Conservation (phyloP, 1,140 invertebrate species). For the Brachionus sp. region DNA sequence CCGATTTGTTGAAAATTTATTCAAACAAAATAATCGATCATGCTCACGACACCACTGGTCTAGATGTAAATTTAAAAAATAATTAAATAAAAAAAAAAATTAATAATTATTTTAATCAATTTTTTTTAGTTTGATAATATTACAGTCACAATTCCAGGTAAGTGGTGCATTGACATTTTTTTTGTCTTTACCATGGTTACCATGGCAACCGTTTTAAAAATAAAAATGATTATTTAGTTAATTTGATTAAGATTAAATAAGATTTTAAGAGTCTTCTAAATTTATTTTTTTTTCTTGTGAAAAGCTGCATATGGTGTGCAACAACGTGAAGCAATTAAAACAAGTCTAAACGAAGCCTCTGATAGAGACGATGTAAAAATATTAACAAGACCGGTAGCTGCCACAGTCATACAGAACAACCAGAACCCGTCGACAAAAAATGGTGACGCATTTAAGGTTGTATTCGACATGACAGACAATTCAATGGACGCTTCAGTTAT, state of each 20-base stretch:
- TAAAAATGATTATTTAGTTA: not conserved
- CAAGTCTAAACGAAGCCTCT: constrained; percentile 12
- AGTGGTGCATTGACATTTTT: not conserved
- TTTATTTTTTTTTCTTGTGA: not conserved
- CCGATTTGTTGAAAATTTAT: constrained; percentile 34
- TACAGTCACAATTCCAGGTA: constrained; percentile 40
- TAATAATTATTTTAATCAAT: too few species aligned
- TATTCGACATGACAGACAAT: constrained; percentile 36
- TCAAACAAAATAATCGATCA: constrained; percentile 18
- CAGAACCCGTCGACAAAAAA: not conserved
- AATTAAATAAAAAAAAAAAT: too few species aligned
- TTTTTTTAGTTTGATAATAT: constrained; percentile 45
- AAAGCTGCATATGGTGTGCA: constrained; percentile 30
- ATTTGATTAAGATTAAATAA: not conserved
- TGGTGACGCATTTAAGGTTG: not conserved
- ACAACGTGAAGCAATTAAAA: constrained; percentile 42
- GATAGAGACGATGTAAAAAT: constrained; percentile 45
- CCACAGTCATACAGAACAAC: constrained; percentile 34
- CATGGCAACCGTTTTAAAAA: not conserved
- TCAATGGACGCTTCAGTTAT: constrained; percentile 42
- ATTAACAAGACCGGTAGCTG: constrained; percentile 31
- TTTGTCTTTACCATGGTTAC: not conserved
- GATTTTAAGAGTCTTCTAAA: not conserved
- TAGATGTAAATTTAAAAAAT: constrained; percentile 25
- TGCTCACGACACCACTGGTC: constrained; percentile 2